Percentiles rank a stretch among this genome's conserved stretches.
These are phyloP conservation scores for Macrophya annulata DNA, from an alignment of 2,888 invertebrate genomes.

Conservation along the genomic window DNA sequence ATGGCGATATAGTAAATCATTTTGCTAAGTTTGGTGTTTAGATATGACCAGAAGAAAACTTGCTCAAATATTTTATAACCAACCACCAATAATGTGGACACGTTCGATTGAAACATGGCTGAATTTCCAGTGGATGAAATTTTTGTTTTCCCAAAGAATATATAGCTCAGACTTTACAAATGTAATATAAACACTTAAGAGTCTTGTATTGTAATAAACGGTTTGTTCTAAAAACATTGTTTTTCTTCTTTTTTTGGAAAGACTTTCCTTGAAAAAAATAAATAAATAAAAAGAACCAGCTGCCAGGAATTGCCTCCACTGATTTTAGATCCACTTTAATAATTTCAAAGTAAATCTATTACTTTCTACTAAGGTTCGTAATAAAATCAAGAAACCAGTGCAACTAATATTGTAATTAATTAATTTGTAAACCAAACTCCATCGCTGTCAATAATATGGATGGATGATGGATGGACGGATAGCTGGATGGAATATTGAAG, in stretches of 20 bases:
- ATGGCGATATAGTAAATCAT: not conserved
- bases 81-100: not conserved
- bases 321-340: not conserved
- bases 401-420: not conserved
- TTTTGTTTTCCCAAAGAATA: too few species aligned
- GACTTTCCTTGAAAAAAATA: not conserved
- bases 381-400: not conserved
- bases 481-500: not conserved
- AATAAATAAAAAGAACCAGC: not conserved
- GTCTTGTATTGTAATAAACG: not conserved
- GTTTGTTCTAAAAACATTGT: not conserved
- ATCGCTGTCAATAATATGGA: constrained; percentile 18
- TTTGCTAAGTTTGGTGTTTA: not conserved
- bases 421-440: constrained; percentile 24
- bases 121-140: not conserved
- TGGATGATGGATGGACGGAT: not conserved
- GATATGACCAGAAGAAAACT: not conserved
- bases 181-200: too few species aligned
- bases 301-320: not conserved
- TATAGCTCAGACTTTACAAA: too few species aligned
- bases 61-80: not conserved
- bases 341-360: not conserved
- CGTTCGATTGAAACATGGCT: not conserved
- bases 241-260: not conserved
- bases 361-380: not conserved